Conservation (phyloP, 1,140 invertebrate species). For the Tachypleus tridentatus region DNA sequence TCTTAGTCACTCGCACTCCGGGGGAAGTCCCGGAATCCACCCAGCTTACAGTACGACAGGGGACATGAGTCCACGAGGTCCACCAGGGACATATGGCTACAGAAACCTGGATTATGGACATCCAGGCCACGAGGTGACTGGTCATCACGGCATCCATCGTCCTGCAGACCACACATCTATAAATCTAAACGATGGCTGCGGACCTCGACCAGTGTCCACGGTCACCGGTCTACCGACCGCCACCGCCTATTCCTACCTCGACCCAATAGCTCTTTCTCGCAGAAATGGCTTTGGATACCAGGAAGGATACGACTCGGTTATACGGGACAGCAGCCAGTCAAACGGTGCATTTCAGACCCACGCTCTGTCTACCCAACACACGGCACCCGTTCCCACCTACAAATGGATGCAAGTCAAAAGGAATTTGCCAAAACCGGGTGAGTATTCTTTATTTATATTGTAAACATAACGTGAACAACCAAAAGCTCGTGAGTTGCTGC, state of each 20-base stretch:
- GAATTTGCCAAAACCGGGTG: conserved; percentile 85
- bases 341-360: neutral
- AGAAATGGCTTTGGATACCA: neutral
- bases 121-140: neutral
- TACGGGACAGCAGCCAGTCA: neutral
- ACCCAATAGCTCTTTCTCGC: neutral
- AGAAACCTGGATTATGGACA: conserved; percentile 9
- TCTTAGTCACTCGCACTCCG: conserved; percentile 1
- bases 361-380: conserved; percentile 9
- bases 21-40: conserved; percentile 9
- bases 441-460: conserved; percentile 30
- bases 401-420: conserved; percentile 97
- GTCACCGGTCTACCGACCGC: conserved; percentile 5
- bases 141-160: neutral
- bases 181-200: neutral
- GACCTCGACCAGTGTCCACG: neutral
- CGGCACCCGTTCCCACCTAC: conserved; percentile 46
- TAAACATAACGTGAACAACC: too few relatives aligned
- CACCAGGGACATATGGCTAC: neutral
- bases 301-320: neutral
- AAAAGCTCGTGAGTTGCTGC: too few relatives aligned
- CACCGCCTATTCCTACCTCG: conserved; percentile 4
- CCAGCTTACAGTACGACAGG: neutral
- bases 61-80: neutral
- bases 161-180: neutral